These are phyloP conservation scores for Gobiocypris rarus DNA, from an alignment of 2,113 vertebrate species.

Conservation along the genomic window DNA sequence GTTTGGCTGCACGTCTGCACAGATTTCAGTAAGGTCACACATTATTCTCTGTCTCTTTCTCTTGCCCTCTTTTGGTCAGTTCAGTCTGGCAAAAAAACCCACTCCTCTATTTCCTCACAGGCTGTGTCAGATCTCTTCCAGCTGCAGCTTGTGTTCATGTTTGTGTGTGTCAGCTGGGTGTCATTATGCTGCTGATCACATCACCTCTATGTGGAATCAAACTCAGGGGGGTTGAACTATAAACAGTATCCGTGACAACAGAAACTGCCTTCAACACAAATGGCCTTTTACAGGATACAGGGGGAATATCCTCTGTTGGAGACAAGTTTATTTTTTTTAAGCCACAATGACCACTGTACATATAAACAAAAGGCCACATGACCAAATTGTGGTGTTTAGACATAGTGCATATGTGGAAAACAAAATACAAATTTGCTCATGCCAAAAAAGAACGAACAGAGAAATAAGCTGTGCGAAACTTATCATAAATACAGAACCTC, in stretches of 20 bases:
- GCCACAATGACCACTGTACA: conserved; percentile 4
- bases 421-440: background rate
- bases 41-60: background rate
- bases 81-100: conserved; percentile 49
- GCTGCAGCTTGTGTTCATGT: conserved; percentile 45
- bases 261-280: conserved; percentile 30
- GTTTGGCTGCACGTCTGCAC: background rate
- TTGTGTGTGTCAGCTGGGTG: conserved; percentile 42
- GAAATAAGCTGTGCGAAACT: background rate
- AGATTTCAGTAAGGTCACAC: conserved; percentile 20
- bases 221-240: conserved; percentile 23
- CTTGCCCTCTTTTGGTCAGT: conserved; percentile 21
- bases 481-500: background rate
- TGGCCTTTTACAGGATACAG: conserved; percentile 3
- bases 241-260: conserved; percentile 35
- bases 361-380: conserved; percentile 23
- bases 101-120: conserved; percentile 54
- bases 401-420: background rate
- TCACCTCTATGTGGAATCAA: conserved; percentile 42
- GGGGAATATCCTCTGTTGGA: conserved; percentile 17
- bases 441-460: background rate
- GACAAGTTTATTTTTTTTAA: conserved; percentile 27
- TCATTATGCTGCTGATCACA: conserved; percentile 41
- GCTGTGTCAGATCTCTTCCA: conserved; percentile 60
- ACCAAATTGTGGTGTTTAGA: background rate